phyloP scores from a whole-genome alignment of 2,888 invertebrate species.

The Drosophila trichaetosa region DNA sequence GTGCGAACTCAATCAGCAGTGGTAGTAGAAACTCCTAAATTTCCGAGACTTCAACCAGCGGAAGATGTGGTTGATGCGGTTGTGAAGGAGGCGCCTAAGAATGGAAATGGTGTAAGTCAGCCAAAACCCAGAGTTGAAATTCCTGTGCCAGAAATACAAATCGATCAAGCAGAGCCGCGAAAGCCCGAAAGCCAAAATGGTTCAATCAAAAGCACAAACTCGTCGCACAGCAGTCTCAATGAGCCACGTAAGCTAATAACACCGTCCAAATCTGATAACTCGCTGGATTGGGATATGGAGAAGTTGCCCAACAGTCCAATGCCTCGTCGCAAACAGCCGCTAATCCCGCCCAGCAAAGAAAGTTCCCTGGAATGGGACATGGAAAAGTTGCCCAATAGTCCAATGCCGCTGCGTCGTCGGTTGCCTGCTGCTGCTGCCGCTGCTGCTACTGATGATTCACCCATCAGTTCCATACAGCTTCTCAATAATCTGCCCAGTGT shows the following conservation, averaged over 20 bases:
- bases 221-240: slow-evolving; percentile 55
- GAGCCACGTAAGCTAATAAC: slow-evolving; percentile 43
- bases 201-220: slow-evolving; percentile 55
- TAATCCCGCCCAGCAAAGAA: slow-evolving; percentile 46
- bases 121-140: slow-evolving; percentile 1
- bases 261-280: slow-evolving; percentile 57
- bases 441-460: slow-evolving; percentile 48
- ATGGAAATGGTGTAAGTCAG: slow-evolving; percentile 2
- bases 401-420: slow-evolving; percentile 73
- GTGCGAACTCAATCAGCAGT: neutral
- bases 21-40: slow-evolving; percentile 42
- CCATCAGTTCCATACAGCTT: slow-evolving; percentile 66
- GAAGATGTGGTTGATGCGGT: slow-evolving; percentile 46
- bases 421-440: slow-evolving; percentile 28
- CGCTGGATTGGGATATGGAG: slow-evolving; percentile 76
- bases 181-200: slow-evolving; percentile 20
- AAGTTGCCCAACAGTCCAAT: slow-evolving; percentile 75
- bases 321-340: slow-evolving; percentile 65
- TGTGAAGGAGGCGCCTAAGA: neutral
- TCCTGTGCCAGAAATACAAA: slow-evolving; percentile 6
- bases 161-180: slow-evolving; percentile 3
- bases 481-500: slow-evolving; percentile 67
- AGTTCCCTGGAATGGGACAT: slow-evolving; percentile 79
- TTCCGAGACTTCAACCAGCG: slow-evolving; percentile 68
- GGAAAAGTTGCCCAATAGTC: slow-evolving; percentile 80